Evolutionary conservation across 1,140 invertebrate species (phyloP).

Genomic region (Onthophagus taurus): DNA sequence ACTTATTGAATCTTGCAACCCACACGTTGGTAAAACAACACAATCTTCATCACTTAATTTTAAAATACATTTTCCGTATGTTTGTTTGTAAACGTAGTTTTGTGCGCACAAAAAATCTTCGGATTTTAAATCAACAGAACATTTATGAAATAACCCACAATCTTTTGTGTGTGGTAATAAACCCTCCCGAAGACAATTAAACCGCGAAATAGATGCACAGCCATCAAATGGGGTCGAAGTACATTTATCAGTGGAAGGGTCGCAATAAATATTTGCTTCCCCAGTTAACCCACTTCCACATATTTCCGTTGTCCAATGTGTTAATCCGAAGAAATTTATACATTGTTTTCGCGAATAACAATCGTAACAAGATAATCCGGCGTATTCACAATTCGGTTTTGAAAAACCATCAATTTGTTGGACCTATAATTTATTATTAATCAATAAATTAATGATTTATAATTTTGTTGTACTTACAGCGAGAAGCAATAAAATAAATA

Average conservation of each 20-base stretch:
- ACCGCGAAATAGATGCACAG: slow-evolving; percentile 1
- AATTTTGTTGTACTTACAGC: too few relatives aligned
- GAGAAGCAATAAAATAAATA: too few relatives aligned
- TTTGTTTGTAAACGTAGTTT: slow-evolving; percentile 3
- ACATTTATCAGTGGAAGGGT: slow-evolving; percentile 6
- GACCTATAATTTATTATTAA: neutral
- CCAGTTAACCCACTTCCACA: slow-evolving; percentile 1
- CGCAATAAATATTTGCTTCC: slow-evolving; percentile 2
- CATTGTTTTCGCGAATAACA: slow-evolving; percentile 7
- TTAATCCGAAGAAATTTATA: neutral
- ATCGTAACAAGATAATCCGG: slow-evolving; percentile 3
- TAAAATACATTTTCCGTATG: slow-evolving; percentile 11
- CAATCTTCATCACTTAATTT: slow-evolving; percentile 4
- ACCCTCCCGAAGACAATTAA: slow-evolving; percentile 6
- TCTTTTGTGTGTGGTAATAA: slow-evolving; percentile 4
- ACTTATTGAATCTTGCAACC: neutral
- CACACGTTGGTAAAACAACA: neutral
- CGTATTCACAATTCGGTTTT: slow-evolving; percentile 6
- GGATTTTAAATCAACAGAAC: neutral
- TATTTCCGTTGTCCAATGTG: neutral
- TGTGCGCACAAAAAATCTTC: slow-evolving; percentile 2
- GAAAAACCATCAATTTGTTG: slow-evolving; percentile 3
- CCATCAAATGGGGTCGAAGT: neutral
- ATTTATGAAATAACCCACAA: slow-evolving; percentile 3
- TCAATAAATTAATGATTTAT: slow-evolving; percentile 3